Base-by-base conservation (phyloP, 1,140 invertebrate genomes). In the Tribolium castaneum region DNA sequence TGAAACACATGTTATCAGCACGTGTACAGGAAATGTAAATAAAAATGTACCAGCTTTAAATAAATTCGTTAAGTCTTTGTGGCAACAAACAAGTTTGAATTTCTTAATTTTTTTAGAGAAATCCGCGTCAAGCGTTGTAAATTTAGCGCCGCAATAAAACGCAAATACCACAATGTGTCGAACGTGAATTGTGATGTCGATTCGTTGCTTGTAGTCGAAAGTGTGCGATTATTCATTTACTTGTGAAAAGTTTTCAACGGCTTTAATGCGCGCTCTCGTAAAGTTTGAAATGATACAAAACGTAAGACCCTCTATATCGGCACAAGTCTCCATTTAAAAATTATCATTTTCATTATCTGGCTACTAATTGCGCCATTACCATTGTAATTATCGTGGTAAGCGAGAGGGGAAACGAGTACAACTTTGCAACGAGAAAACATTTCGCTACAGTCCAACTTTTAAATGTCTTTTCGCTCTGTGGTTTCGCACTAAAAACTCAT, bases 271-370 rank as follows among this genome's bases (percentile, higher is more conserved):
- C 50, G 30, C 70, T 75, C 34, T 49, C 49, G 49, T 22, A 66
- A 56, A 75, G 56, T 75, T 75, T 39, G 77, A 49, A 51, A 50
- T 19, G 49, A 78, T 74, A 78, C 77, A 75, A 78, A 70, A 62
- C 54, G 25, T 66, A 54, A 14, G 62, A 52, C 71, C 71, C 45
- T 30, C 74, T 75, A 75, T 78, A 78, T 79, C 62, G 73, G 78
- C 74, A 49, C 52, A 81, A 80, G 76, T 82, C 79, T 70, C 59
- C 77, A 73, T 82, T 80, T 82, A 82, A 78, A 80, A 80, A 80
- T 82, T 80, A 82, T 79, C 80, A 80, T 82, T 82, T 80, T 79
- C 81, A 80, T 82, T 82, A 82, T 82, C 79, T 82, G 75, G 76
- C 79, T 78, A 77, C 74, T 82, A 82, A 82, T 80, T 78, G 77